Evolutionary conservation across 2,888 invertebrate genomes (phyloP).

Genomic region (Apamea epomidion): DNA sequence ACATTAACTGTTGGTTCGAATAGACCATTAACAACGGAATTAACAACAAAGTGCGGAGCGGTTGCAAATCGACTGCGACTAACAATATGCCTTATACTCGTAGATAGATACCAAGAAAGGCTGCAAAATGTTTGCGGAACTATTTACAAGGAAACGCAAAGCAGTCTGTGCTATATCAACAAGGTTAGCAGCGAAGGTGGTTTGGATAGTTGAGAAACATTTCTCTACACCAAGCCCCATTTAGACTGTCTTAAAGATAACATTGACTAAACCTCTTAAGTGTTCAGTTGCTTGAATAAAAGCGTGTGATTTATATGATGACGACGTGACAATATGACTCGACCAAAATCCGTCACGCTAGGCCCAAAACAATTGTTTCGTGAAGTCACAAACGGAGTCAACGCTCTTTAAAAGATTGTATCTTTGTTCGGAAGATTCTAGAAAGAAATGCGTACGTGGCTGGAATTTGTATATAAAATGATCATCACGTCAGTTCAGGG

Average conservation of each 20-base stretch:
- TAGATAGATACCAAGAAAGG: conserved; percentile 75
- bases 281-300: conserved; percentile 64
- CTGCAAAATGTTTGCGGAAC: conserved; percentile 80
- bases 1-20: conserved; percentile 63
- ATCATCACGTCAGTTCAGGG: conserved; percentile 61
- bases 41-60: conserved; percentile 67
- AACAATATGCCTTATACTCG: conserved; percentile 64
- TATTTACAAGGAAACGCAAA: conserved; percentile 83
- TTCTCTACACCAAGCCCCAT: conserved; percentile 75
- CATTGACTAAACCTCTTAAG: conserved; percentile 57
- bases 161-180: conserved; percentile 73
- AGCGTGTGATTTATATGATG: conserved; percentile 71
- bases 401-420: conserved; percentile 73
- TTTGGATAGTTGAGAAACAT: conserved; percentile 83
- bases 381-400: conserved; percentile 72
- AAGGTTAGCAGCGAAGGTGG: conserved; percentile 86
- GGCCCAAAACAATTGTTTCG: conserved; percentile 75
- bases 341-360: conserved; percentile 75
- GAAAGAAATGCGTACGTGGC: conserved; percentile 74
- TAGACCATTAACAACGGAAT: conserved; percentile 71
- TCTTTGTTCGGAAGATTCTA: conserved; percentile 74
- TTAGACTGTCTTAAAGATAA: conserved; percentile 59
- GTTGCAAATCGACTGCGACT: conserved; percentile 69
- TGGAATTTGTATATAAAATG: conserved; percentile 70
- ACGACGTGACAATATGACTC: conserved; percentile 74